Evolutionary conservation across 2,888 invertebrate genomes (phyloP), one percentile per base, ranked within the genome.

Genomic region (Branchellion lobata): DNA sequence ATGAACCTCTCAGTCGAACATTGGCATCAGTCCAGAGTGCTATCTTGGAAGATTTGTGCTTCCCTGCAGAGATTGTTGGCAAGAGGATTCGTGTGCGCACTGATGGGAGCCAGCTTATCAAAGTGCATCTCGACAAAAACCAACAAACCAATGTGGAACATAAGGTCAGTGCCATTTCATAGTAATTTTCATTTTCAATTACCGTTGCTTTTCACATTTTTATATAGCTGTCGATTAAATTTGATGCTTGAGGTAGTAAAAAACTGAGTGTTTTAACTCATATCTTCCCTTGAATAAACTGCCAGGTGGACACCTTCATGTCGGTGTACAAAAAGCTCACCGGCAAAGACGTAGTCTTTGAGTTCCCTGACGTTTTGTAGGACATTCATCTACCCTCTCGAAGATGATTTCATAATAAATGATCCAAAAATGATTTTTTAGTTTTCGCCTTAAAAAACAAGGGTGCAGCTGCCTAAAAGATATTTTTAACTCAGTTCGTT

Each of bases 91-190:
- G 98, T 84, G 93, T 98, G 82, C 95, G 94, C 89, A 90, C 97
- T 85, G 98, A 99, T 87, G 98, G 98, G 83, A 93, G 95, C 72
- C 93, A 96, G 86, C 90, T 99, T 83, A 94, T 95, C 87, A 99
- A 99, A 90, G 96, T 98, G 84, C 97, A 97, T 89, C 84, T 88
- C 57, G 91, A 99, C 86, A 98, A 97, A 90, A 94, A 93, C 88
- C 96, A 98, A 89, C 97, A 97, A 90, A 98, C 97, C 82, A 97
- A 96, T 85, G 96, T 99, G 89, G 99, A 98, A 91, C 98, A 98
- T 89, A 99, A 99, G 92, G 96, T 96, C 31, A 29, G 47, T 81
- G 1, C 21, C 27, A 24, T 14, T 18, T 68, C n/a, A 34, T n/a
- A 68, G 14, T 8, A 8, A 29, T 31, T 77, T 77, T 14, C 24